These are phyloP conservation scores for Chelonia mydas DNA, from an alignment of 2,797 vertebrate species.

Conservation along the genomic window DNA sequence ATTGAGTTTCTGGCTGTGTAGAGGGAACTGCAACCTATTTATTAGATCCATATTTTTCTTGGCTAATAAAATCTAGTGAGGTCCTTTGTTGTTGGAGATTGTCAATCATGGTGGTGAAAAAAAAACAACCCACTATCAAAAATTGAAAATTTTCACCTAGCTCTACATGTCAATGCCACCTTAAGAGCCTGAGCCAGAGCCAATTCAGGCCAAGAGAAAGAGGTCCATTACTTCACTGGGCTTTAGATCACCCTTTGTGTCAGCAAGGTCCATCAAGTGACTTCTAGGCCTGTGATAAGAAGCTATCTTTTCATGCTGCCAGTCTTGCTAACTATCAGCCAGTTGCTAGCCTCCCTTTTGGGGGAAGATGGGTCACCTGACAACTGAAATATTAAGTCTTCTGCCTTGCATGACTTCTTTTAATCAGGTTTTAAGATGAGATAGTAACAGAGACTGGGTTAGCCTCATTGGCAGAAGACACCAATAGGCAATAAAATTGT, in stretches of 20 bases:
- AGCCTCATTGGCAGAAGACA: background rate
- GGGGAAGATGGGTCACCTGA: background rate
- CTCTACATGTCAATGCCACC: background rate
- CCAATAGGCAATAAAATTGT: background rate
- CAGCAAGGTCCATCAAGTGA: fast-evolving
- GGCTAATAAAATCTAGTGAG: background rate
- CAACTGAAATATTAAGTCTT: background rate
- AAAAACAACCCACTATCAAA: background rate
- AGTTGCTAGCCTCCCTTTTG: background rate
- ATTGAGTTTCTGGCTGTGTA: background rate
- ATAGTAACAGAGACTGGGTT: background rate
- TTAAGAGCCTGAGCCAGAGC: background rate
- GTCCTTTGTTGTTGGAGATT: background rate
- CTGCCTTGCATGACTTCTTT: background rate
- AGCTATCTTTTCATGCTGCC: background rate
- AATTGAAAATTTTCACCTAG: background rate
- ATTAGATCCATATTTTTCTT: background rate
- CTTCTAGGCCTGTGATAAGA: background rate
- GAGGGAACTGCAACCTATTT: background rate
- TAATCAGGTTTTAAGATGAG: background rate
- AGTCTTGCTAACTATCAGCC: background rate
- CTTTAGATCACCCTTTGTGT: background rate
- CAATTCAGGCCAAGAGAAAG: background rate
- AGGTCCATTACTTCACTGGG: fast-evolving
- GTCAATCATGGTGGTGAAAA: background rate